Conservation (phyloP, 2,888 invertebrate genomes). For the Dioctria linearis region DNA sequence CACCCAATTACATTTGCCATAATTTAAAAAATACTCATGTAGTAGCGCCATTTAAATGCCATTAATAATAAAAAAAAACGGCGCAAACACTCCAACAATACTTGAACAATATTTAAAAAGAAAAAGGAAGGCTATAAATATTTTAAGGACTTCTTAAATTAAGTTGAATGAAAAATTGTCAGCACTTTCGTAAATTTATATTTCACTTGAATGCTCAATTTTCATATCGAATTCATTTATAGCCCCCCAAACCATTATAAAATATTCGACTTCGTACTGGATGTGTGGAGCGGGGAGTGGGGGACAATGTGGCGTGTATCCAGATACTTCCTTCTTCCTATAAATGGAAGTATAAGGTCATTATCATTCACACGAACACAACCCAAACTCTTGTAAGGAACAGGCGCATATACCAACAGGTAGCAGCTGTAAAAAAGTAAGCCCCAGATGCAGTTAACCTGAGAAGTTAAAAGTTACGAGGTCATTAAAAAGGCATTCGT, state of each 20-base stretch:
- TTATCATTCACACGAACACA: constrained; percentile 24
- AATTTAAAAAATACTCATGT: too few species aligned
- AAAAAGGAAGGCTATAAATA: not conserved
- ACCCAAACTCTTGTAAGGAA: not conserved
- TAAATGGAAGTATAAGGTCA: not conserved
- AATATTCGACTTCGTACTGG: not conserved
- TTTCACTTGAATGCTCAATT: constrained; percentile 8
- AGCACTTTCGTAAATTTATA: constrained; percentile 20
- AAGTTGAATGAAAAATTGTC: not conserved
- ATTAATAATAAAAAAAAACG: too few species aligned
- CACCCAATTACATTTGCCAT: too few species aligned
- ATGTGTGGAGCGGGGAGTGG: not conserved
- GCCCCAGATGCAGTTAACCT: constrained; percentile 36
- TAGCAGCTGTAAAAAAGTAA: constrained; percentile 3
- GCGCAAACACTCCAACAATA: too few species aligned
- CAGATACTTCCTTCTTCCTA: not conserved
- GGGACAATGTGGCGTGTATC: not conserved
- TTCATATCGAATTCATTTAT: constrained; percentile 23
- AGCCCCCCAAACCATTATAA: not conserved
- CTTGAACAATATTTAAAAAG: too few species aligned
- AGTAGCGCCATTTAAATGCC: too few species aligned
- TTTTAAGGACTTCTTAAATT: not conserved
- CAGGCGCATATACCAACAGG: constrained; percentile 10
- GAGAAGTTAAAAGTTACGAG: constrained; percentile 46
- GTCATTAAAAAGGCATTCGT: constrained; percentile 38